Evolutionary conservation across 2,113 vertebrate genomes (phyloP).

Genomic region (Saguinus imperator): DNA sequence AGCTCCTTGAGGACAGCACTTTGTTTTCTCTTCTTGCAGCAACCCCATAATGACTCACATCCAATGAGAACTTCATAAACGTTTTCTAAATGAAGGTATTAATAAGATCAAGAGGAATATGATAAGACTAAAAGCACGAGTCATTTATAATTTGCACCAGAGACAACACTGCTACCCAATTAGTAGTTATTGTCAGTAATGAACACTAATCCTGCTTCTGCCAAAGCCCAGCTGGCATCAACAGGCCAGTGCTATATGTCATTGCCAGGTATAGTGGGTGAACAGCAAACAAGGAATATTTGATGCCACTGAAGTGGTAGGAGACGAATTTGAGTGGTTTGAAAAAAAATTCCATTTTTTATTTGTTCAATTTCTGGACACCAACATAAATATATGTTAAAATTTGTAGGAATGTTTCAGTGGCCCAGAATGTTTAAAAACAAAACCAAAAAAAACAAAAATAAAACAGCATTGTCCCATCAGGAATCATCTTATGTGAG

Average conservation of each 20-base stretch:
- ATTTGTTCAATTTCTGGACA: not conserved
- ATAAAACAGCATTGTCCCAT: not conserved
- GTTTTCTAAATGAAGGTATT: not conserved
- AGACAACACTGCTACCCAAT: not conserved
- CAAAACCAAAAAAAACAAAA: not conserved
- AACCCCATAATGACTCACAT: not conserved
- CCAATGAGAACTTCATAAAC: not conserved
- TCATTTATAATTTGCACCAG: not conserved
- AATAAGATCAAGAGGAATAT: not conserved
- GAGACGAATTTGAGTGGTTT: not conserved
- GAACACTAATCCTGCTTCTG: not conserved
- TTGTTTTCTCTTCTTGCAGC: not conserved
- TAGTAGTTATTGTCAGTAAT: not conserved
- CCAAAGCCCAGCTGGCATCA: not conserved
- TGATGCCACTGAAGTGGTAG: not conserved
- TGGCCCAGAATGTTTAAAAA: not conserved
- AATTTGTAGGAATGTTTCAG: slow-evolving; percentile 13
- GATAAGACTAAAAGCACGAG: not conserved
- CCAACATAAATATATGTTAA: not conserved
- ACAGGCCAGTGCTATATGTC: not conserved
- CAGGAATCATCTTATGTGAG: not conserved
- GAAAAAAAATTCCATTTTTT: not conserved
- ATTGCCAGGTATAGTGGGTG: not conserved
- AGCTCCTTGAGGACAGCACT: not conserved
- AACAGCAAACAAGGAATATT: not conserved